phyloP scores from a whole-genome alignment of 2,888 invertebrate genomes.

The Eurytoma californica region DNA sequence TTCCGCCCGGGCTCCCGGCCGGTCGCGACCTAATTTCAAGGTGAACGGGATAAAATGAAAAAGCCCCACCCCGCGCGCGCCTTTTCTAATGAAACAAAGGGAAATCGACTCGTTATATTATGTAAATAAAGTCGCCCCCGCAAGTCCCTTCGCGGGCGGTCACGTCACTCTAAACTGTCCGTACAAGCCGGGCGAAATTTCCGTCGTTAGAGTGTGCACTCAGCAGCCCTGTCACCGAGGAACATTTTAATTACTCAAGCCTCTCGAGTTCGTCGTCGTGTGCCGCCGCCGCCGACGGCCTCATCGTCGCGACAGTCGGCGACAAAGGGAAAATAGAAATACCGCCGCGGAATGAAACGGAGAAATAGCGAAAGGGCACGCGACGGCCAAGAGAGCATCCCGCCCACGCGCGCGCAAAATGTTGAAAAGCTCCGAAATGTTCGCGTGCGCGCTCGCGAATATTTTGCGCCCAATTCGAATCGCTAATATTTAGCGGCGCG shows the following conservation, averaged over 20 bases:
- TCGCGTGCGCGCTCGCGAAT: neutral
- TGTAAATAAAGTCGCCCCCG: conserved; percentile 27
- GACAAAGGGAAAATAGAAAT: conserved; percentile 38
- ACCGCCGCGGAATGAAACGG: neutral
- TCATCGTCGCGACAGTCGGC: neutral
- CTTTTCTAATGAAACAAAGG: conserved; percentile 35
- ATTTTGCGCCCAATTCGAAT: neutral
- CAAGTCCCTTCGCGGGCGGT: neutral
- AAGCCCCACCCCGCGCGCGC: neutral
- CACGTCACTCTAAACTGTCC: conserved; percentile 26
- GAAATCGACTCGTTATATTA: conserved; percentile 23
- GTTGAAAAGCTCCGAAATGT: too few relatives aligned
- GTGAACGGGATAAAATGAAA: conserved; percentile 20
- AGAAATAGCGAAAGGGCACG: conserved; percentile 16
- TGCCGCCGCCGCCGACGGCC: too few relatives aligned
- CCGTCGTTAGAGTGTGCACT: neutral
- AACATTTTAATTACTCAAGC: conserved; percentile 48
- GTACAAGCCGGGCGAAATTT: conserved; percentile 17
- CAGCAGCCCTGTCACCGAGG: conserved; percentile 13
- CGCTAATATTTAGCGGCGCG: neutral
- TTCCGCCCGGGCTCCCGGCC: conserved; percentile 19
- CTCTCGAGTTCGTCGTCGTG: neutral
- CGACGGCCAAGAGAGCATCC: neutral
- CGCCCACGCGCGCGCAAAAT: too few relatives aligned
- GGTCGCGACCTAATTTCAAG: conserved; percentile 44